Conservation (phyloP, 2,797 vertebrate genomes). For the Luscinia luscinia region DNA sequence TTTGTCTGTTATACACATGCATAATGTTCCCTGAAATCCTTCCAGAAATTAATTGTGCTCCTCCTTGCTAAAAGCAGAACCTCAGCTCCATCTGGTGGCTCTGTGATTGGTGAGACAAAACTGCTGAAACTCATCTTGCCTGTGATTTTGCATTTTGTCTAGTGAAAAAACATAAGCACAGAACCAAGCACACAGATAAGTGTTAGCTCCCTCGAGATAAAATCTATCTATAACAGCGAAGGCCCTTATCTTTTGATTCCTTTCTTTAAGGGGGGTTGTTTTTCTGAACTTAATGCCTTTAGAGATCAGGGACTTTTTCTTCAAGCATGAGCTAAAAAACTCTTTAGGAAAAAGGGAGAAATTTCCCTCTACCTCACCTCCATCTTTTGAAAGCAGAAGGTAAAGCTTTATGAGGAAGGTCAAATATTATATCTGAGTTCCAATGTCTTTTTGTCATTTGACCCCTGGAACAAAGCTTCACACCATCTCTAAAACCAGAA, state of each 20-base stretch:
- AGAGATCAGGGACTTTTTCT: not conserved
- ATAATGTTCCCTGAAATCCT: slow-evolving; percentile 16
- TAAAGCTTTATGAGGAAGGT: not conserved
- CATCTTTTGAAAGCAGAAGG: not conserved
- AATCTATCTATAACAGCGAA: not conserved
- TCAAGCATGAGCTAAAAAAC: not conserved
- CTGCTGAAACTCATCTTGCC: not conserved
- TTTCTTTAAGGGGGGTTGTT: not conserved
- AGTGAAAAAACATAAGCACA: not conserved
- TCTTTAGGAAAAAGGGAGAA: not conserved
- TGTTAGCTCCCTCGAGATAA: not conserved
- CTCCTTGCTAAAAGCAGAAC: slow-evolving; percentile 43
- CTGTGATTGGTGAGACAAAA: not conserved
- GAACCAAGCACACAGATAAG: not conserved
- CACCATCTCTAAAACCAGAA: not conserved
- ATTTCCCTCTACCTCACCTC: not conserved
- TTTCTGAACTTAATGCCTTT: not conserved
- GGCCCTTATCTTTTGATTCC: not conserved
- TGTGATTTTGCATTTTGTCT: not conserved
- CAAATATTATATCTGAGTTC: not conserved
- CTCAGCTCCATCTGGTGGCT: slow-evolving; percentile 76
- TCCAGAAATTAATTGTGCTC: slow-evolving; percentile 13
- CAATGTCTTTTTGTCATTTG: not conserved
- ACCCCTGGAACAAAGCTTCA: not conserved
- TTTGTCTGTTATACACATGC: not conserved